Evolutionary conservation across 2,888 invertebrate genomes (phyloP).

Genomic region (Cremastinae sp.): DNA sequence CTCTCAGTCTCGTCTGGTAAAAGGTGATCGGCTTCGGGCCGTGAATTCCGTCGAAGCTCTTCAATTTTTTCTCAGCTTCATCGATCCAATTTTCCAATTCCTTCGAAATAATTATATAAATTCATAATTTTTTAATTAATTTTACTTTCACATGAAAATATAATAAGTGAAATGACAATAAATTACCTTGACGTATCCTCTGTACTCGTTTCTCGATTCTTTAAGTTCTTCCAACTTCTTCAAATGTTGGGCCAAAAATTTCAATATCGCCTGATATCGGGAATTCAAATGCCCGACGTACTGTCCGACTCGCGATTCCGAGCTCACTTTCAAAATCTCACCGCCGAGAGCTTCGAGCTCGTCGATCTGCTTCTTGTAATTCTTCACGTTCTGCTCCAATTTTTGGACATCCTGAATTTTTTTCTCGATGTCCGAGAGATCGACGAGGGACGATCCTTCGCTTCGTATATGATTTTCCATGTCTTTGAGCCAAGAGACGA

Average conservation of each 20-base stretch:
- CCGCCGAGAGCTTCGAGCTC: slow-evolving; percentile 87
- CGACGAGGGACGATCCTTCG: slow-evolving; percentile 88
- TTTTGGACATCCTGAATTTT: slow-evolving; percentile 86
- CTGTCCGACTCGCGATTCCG: slow-evolving; percentile 91
- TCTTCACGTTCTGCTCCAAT: slow-evolving; percentile 85
- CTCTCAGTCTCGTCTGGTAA: slow-evolving; percentile 87
- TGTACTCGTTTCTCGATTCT: slow-evolving; percentile 87
- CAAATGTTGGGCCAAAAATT: slow-evolving; percentile 86
- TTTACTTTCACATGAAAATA: too few relatives aligned
- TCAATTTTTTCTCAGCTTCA: slow-evolving; percentile 88
- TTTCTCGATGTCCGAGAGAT: slow-evolving; percentile 85
- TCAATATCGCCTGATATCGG: slow-evolving; percentile 88
- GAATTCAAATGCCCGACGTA: slow-evolving; percentile 89
- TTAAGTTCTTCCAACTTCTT: slow-evolving; percentile 88
- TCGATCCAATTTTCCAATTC: slow-evolving; percentile 91
- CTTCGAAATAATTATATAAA: slow-evolving; percentile 57
- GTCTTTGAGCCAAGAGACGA: slow-evolving; percentile 89
- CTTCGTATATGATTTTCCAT: slow-evolving; percentile 88
- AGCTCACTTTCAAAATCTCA: slow-evolving; percentile 88
- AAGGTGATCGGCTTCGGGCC: slow-evolving; percentile 87
- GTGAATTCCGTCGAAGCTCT: slow-evolving; percentile 87
- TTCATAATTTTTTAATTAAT: too few relatives aligned
- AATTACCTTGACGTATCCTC: slow-evolving; percentile 81
- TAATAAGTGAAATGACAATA: too few relatives aligned
- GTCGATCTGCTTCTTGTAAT: slow-evolving; percentile 85